These are phyloP conservation scores for Choristoneura fumiferana DNA, from an alignment of 1,140 invertebrate genomes.

Conservation along the genomic window DNA sequence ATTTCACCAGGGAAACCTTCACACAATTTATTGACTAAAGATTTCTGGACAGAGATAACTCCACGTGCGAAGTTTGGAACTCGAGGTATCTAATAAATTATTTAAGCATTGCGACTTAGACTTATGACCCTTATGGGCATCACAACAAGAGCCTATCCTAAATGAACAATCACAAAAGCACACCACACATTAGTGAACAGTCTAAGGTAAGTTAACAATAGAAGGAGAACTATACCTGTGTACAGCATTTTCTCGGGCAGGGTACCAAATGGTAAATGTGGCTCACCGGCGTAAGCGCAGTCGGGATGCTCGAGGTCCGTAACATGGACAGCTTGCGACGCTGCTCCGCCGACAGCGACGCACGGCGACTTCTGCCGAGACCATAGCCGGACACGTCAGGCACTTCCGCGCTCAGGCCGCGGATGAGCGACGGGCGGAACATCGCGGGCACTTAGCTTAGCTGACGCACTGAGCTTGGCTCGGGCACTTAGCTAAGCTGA, in stretches of 20 bases:
- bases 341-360: constrained; percentile 66
- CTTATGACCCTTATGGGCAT: no score
- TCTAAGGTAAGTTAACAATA: constrained; percentile 14
- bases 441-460: constrained; percentile 25
- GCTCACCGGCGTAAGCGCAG: constrained; percentile 67
- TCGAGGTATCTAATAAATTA: no score
- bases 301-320: constrained; percentile 53
- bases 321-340: constrained; percentile 59
- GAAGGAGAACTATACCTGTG: constrained; percentile 51
- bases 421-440: constrained; percentile 42
- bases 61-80: no score
- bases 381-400: constrained; percentile 48
- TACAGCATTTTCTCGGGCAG: constrained; percentile 71
- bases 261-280: constrained; percentile 75
- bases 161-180: no score
- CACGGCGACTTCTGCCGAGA: constrained; percentile 65
- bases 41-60: no score
- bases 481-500: neutral
- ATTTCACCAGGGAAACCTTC: no score
- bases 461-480: neutral
- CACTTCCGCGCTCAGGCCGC: constrained; percentile 47
- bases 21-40: no score
- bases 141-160: no score
- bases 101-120: no score
- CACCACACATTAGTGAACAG: neutral